These are phyloP conservation scores for Patagioenas fasciata DNA, from an alignment of 2,113 vertebrate species.

Conservation along the genomic window DNA sequence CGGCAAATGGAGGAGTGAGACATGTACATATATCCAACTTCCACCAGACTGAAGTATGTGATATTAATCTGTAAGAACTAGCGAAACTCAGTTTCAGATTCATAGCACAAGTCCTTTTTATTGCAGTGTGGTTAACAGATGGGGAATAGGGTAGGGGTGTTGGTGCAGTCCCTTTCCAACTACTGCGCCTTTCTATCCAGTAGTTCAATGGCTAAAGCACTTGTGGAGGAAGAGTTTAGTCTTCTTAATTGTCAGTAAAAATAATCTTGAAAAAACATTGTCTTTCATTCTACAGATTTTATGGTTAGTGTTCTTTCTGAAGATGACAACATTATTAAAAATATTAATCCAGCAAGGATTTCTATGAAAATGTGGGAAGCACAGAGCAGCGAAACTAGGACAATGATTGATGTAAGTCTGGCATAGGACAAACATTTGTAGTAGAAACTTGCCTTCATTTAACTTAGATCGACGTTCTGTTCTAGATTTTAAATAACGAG, in stretches of 20 bases:
- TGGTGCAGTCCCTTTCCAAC: background rate
- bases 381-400: background rate
- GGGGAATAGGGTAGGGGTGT: background rate
- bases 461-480: background rate
- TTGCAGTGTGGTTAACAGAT: background rate
- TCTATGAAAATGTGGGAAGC: constrained; percentile 88
- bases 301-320: constrained; percentile 88
- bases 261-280: background rate
- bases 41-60: background rate
- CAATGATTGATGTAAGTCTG: constrained; percentile 74
- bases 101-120: background rate
- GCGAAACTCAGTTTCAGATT: background rate
- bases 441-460: background rate
- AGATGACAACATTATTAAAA: constrained; percentile 82
- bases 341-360: constrained; percentile 78
- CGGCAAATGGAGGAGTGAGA: background rate
- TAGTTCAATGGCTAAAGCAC: background rate
- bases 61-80: background rate
- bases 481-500: background rate
- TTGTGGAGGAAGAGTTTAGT: background rate
- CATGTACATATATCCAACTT: background rate
- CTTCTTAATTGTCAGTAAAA: background rate
- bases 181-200: background rate
- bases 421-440: background rate
- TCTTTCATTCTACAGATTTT: constrained; percentile 80